These are phyloP conservation scores for Scaptomyza hsui DNA, from an alignment of 1,140 invertebrate species.

Conservation along the genomic window DNA sequence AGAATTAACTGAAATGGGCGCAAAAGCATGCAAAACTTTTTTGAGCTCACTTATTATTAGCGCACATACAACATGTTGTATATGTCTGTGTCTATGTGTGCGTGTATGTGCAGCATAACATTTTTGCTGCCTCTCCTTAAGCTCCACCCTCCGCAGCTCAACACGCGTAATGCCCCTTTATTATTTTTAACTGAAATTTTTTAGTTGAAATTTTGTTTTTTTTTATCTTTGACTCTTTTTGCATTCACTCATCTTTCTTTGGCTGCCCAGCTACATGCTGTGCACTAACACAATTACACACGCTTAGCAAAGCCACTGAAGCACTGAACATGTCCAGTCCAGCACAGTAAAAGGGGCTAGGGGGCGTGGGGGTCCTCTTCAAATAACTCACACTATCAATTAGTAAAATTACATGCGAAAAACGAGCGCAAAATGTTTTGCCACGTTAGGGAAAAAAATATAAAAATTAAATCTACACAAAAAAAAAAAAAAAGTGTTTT, in stretches of 20 bases:
- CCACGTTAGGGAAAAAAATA: constrained; percentile 58
- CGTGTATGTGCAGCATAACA: constrained; percentile 32
- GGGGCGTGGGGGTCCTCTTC: constrained; percentile 7
- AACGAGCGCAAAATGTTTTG: constrained; percentile 69
- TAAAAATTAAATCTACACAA: constrained; percentile 65
- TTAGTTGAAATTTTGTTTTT: constrained; percentile 67
- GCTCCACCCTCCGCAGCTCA: not conserved
- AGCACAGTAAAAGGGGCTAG: not conserved
- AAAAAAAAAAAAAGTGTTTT: constrained; percentile 28
- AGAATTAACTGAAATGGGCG: constrained; percentile 57
- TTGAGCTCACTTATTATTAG: constrained; percentile 55
- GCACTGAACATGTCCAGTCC: constrained; percentile 22
- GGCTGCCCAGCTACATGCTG: constrained; percentile 33
- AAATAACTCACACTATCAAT: constrained; percentile 77
- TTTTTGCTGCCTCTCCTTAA: constrained; percentile 20
- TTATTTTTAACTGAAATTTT: constrained; percentile 71
- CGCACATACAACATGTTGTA: not conserved
- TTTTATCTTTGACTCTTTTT: constrained; percentile 21
- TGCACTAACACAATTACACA: constrained; percentile 75
- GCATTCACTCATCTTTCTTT: constrained; percentile 40
- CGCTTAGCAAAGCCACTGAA: constrained; percentile 21
- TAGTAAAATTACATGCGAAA: constrained; percentile 78
- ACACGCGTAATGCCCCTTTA: constrained; percentile 63
- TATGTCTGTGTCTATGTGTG: constrained; percentile 21
- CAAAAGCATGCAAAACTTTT: constrained; percentile 53